phyloP scores from a whole-genome alignment of 2,888 invertebrate genomes.

The Mimas tiliae region DNA sequence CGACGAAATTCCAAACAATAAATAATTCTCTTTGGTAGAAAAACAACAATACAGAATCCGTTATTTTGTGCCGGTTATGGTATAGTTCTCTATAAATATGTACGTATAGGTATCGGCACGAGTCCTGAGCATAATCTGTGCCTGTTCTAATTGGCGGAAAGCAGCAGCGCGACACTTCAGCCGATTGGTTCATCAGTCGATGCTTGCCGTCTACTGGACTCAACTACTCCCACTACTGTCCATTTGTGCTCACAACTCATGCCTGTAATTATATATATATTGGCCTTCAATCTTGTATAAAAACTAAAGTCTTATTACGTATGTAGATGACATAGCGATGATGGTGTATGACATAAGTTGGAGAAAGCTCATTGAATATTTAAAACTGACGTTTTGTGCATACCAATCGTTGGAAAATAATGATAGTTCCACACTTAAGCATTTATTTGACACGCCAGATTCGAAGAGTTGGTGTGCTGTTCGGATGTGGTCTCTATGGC shows the following conservation, averaged over 20 bases:
- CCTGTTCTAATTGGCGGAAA: no score
- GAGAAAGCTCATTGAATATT: conserved; percentile 38
- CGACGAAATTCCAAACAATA: no score
- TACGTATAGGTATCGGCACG: no score
- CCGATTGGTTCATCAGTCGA: no score
- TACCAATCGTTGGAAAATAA: conserved; percentile 21
- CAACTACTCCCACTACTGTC: no score
- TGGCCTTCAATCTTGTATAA: background rate
- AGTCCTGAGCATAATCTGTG: no score
- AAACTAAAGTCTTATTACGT: conserved; percentile 1
- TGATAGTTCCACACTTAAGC: conserved; percentile 40
- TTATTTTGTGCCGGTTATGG: background rate
- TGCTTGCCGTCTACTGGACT: no score
- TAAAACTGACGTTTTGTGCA: conserved; percentile 30
- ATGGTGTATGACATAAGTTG: conserved; percentile 29
- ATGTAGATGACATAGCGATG: conserved; percentile 30
- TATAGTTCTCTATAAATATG: background rate
- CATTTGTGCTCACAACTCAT: no score
- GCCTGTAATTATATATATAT: background rate
- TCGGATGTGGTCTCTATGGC: background rate
- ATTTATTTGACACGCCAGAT: conserved; percentile 41
- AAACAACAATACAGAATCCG: background rate
- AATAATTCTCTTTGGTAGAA: no score
- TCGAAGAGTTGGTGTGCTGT: conserved; percentile 17
- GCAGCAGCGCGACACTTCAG: no score